phyloP scores from a whole-genome alignment of 1,140 invertebrate species.

The Nilaparvata lugens region DNA sequence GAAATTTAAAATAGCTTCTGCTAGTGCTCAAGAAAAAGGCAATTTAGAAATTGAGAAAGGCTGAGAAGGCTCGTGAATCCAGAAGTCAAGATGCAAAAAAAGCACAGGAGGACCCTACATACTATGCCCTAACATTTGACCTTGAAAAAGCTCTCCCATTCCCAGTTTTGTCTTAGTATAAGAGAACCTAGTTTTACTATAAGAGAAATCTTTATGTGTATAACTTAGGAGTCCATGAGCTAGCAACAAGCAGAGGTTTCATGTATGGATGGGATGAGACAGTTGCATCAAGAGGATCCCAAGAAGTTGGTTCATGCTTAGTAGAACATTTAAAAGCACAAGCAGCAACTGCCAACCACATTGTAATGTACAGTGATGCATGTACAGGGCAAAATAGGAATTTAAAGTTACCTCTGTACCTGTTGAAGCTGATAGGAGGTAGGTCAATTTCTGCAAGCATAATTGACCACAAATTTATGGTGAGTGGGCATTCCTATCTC shows the following conservation, averaged over 20 bases:
- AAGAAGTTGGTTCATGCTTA: conserved; percentile 10
- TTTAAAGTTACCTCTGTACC: conserved; percentile 28
- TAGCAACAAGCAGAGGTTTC: conserved; percentile 17
- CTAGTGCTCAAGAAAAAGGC: conserved; percentile 12
- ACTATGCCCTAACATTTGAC: conserved; percentile 25
- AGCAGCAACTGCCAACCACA: conserved; percentile 4
- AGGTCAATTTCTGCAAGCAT: conserved; percentile 25
- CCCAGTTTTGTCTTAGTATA: conserved; percentile 23
- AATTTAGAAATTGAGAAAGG: conserved; percentile 16
- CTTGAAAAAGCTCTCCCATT: conserved; percentile 23
- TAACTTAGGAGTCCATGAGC: conserved; percentile 23
- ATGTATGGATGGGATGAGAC: conserved; percentile 23
- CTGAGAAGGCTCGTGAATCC: conserved; percentile 16
- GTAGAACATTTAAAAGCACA: conserved; percentile 1
- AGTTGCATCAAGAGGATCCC: conserved; percentile 5
- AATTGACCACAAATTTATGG: conserved; percentile 29
- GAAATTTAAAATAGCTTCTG: conserved; percentile 12
- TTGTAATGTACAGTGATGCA: conserved; percentile 25
- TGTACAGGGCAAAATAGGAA: conserved; percentile 31
- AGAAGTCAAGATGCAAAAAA: conserved; percentile 19
- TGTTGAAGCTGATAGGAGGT: conserved; percentile 27
- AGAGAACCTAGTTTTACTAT: conserved; percentile 27
- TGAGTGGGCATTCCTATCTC: conserved; percentile 26
- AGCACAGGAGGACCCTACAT: conserved; percentile 12
- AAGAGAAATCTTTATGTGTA: conserved; percentile 27